A percentile compares a stretch with the other conserved stretches of the same genome.
These are phyloP conservation scores for Phrynosoma blainvillii DNA, from an alignment of 2,113 vertebrate genomes.

Conservation along the genomic window DNA sequence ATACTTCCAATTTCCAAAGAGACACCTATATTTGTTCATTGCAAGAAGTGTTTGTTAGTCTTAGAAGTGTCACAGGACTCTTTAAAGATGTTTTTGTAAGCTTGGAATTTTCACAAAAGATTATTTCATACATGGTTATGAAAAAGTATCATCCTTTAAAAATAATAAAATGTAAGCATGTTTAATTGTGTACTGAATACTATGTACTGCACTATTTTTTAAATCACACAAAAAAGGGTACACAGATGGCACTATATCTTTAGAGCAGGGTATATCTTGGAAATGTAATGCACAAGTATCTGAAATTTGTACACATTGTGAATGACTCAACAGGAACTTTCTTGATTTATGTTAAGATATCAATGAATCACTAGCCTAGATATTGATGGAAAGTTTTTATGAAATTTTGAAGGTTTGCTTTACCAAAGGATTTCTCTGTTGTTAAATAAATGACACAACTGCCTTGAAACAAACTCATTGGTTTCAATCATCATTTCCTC, in stretches of 20 bases:
- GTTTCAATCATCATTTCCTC: neutral
- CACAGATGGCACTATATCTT: neutral
- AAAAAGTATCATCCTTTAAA: neutral
- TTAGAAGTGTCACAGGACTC: too few species aligned
- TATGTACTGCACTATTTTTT: neutral
- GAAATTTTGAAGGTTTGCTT: slow-evolving; percentile 6
- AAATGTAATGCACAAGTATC: neutral
- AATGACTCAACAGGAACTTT: slow-evolving; percentile 12
- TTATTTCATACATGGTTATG: neutral
- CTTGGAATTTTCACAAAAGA: neutral
- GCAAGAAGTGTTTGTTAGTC: too few species aligned
- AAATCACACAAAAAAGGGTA: neutral
- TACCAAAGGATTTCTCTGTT: neutral
- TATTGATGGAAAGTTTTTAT: neutral
- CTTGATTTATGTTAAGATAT: slow-evolving; percentile 1
- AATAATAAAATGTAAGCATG: neutral
- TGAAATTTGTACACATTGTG: neutral
- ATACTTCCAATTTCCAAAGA: neutral
- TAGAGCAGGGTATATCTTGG: neutral
- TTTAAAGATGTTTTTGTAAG: neutral
- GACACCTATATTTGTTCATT: too few species aligned
- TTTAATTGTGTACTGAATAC: neutral
- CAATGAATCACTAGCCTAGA: neutral
- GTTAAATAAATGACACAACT: neutral
- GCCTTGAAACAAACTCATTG: neutral